These are phyloP conservation scores for Sardinella longiceps DNA, from an alignment of 2,797 vertebrate genomes.

Conservation along the genomic window DNA sequence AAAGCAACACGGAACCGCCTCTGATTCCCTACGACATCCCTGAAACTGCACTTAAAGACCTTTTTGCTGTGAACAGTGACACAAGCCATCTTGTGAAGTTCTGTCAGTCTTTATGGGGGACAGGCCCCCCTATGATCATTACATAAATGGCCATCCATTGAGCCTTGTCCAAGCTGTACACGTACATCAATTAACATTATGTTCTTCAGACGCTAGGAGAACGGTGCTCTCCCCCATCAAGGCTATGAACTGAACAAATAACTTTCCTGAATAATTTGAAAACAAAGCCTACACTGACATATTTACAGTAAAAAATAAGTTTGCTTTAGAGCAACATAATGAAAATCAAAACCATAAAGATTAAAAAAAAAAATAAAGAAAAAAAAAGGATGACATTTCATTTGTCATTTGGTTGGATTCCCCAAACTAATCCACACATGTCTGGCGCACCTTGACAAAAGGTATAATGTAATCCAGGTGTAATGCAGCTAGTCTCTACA, in stretches of 20 bases:
- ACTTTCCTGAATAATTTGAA: constrained; percentile 59
- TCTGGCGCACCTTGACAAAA: neutral
- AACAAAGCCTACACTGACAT: constrained; percentile 53
- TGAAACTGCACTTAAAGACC: constrained; percentile 6
- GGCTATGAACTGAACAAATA: constrained; percentile 46
- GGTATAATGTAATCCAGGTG: neutral
- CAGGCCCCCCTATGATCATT: neutral
- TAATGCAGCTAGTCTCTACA: constrained; percentile 4
- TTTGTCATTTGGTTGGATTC: constrained; percentile 10
- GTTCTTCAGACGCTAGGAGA: constrained; percentile 1
- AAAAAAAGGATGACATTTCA: constrained; percentile 11
- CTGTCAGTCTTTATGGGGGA: neutral
- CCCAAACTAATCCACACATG: neutral
- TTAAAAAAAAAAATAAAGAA: neutral
- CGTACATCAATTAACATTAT: neutral
- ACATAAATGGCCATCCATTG: neutral
- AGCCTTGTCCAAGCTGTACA: neutral
- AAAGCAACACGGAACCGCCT: neutral
- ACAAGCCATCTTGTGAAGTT: neutral
- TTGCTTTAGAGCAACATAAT: constrained; percentile 45
- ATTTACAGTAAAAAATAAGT: constrained; percentile 77
- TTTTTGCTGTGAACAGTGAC: neutral
- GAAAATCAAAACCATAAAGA: constrained; percentile 56
- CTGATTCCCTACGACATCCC: neutral
- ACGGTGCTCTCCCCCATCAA: constrained; percentile 52